Conservation (phyloP, 2,888 invertebrate species). For the Aporophyla nigra region DNA sequence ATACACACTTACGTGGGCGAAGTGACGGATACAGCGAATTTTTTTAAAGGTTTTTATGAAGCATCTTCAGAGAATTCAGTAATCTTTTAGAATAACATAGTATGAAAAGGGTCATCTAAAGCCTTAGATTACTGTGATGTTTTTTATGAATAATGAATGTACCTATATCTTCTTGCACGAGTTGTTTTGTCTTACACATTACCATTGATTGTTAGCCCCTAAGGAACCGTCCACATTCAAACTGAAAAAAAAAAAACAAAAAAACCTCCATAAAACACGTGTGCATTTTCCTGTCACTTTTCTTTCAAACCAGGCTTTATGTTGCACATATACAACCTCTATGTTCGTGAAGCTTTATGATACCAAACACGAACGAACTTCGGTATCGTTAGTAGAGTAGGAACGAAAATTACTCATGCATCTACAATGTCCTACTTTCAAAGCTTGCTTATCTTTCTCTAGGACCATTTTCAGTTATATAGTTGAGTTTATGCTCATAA, state of each 20-base stretch:
- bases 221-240: background rate
- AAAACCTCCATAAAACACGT: conserved; percentile 33
- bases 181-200: conserved; percentile 1
- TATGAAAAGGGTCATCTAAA: no score
- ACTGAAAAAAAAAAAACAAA: conserved; percentile 33
- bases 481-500: conserved; percentile 19
- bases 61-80: no score
- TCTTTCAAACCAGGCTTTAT: conserved; percentile 47
- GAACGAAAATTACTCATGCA: conserved; percentile 60
- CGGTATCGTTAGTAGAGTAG: conserved; percentile 42
- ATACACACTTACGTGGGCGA: no score
- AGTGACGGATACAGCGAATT: no score
- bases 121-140: no score
- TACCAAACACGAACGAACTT: conserved; percentile 50
- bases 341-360: conserved; percentile 29
- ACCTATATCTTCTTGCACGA: background rate
- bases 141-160: background rate
- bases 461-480: conserved; percentile 39
- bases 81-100: no score
- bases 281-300: conserved; percentile 47
- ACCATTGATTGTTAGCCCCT: background rate
- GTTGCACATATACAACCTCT: conserved; percentile 33
- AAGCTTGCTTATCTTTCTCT: conserved; percentile 48
- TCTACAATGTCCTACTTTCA: conserved; percentile 56
- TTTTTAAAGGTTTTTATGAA: no score